These are phyloP conservation scores for Isurus oxyrinchus DNA, from an alignment of 2,113 vertebrate genomes.

Conservation along the genomic window DNA sequence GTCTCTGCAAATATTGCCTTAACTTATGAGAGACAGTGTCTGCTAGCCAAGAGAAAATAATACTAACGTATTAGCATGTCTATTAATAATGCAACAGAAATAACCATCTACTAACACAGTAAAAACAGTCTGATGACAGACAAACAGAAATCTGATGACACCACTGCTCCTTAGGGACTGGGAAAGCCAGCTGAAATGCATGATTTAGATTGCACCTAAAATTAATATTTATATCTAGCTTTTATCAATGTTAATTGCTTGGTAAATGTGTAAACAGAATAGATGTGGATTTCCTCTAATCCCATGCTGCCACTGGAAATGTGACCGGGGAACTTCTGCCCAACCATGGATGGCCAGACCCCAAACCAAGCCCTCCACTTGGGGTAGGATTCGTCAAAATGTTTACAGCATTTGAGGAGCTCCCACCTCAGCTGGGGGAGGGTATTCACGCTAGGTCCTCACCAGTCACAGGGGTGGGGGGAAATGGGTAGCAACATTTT, in stretches of 20 bases:
- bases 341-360: not conserved
- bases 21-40: not conserved
- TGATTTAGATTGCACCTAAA: not conserved
- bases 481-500: not conserved
- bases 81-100: not conserved
- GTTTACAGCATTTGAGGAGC: not conserved
- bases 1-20: not conserved
- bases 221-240: not conserved
- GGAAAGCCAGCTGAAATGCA: not conserved
- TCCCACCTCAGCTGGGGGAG: not conserved
- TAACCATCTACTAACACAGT: not conserved
- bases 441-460: not conserved
- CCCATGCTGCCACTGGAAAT: not conserved
- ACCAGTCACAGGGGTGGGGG: not conserved
- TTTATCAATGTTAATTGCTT: not conserved
- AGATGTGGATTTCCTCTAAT: not conserved
- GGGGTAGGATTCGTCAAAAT: not conserved
- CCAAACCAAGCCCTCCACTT: not conserved
- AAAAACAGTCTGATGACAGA: not conserved
- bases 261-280: not conserved
- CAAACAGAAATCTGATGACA: not conserved
- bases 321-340: not conserved
- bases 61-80: not conserved
- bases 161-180: not conserved
- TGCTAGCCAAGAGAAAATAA: not conserved